Base-by-base conservation (phyloP, 1,140 invertebrate genomes). In the Chironomus striatipennis region DNA sequence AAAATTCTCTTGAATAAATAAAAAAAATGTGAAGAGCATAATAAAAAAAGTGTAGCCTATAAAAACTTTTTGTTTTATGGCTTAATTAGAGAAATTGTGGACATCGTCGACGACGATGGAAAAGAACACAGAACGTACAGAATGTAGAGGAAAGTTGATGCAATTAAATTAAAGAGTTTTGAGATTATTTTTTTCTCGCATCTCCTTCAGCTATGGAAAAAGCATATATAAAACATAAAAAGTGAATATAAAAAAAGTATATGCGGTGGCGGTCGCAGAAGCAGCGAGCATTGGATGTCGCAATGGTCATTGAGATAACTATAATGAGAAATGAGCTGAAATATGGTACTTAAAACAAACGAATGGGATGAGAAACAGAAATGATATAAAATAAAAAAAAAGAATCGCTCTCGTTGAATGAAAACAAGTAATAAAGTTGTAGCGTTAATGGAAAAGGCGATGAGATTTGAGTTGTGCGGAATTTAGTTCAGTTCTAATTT, bases 51-150 rank as follows among this genome's bases (percentile, higher is more conserved):
- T 70, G 17, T 17, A 18, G 65, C 20, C 65, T 70, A 70, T 70
- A 70, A 70, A 70, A 70, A n/a, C n/a, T 57, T 57, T 70, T 70
- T 70, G 65, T 70, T 70, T 70, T 70, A 70, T 70, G 17, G 65
- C 65, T 70, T 70, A 70, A 70, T 70, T 70, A 70, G 65, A 70
- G 65, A 70, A 21, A 9, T 70, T 70, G 17, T 70, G 47, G 47
- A 57, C 47, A 57, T 12, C 47, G 9, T n/a, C 47, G 24, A 34
- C 24, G 24, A 34, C 24, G 24, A 34, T 34, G 24, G 24, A 34
- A 34, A 57, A 57, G 47, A 34, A 34, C 24, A 34, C 24, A 34
- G 24, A 34, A 34, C 24, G 24, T 34, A 47, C 2, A 57, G 47
- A 15, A n/a, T n/a, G n/a, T n/a, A n/a, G 47, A 57, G n/a, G 24